Conservation (phyloP, 2,888 invertebrate species). For the Rhorus exstirpatorius region DNA sequence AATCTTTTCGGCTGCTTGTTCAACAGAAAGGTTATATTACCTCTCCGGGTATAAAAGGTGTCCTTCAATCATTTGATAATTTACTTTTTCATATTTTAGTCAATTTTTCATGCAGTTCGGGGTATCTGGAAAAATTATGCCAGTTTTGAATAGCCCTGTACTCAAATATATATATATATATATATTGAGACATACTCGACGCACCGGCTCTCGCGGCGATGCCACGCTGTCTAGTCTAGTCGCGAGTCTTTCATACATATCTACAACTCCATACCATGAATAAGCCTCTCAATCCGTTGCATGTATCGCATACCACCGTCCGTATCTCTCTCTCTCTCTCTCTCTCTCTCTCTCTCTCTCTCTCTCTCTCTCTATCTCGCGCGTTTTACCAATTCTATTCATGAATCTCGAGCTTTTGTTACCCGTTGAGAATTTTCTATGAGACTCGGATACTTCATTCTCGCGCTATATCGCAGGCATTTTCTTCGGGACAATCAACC, state of each 20-base stretch:
- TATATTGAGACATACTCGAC: conserved; percentile 58
- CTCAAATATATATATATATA: too few relatives aligned
- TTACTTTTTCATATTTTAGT: too few relatives aligned
- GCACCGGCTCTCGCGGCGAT: conserved; percentile 72
- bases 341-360: conserved; percentile 13
- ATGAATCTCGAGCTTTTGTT: conserved; percentile 36
- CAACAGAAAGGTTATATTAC: too few relatives aligned
- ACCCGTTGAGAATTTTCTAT: conserved; percentile 41
- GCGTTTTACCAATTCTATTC: conserved; percentile 46
- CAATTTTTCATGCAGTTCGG: too few relatives aligned
- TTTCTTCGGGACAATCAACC: conserved; percentile 5
- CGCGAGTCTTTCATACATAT: conserved; percentile 46
- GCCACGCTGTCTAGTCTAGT: conserved; percentile 81
- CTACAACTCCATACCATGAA: background rate
- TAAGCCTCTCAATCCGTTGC: conserved; percentile 24
- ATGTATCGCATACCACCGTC: conserved; percentile 33
- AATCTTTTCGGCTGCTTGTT: too few relatives aligned
- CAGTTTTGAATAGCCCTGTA: background rate
- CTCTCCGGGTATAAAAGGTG: too few relatives aligned
- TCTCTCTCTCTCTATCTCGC: conserved; percentile 16
- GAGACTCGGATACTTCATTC: conserved; percentile 8
- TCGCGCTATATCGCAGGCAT: background rate
- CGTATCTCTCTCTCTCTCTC: conserved; percentile 9
- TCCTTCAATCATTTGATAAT: too few relatives aligned
- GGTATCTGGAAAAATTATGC: too few relatives aligned